Evolutionary conservation across 2,797 vertebrate species (phyloP).

Genomic region (Meriones psammophilus): DNA sequence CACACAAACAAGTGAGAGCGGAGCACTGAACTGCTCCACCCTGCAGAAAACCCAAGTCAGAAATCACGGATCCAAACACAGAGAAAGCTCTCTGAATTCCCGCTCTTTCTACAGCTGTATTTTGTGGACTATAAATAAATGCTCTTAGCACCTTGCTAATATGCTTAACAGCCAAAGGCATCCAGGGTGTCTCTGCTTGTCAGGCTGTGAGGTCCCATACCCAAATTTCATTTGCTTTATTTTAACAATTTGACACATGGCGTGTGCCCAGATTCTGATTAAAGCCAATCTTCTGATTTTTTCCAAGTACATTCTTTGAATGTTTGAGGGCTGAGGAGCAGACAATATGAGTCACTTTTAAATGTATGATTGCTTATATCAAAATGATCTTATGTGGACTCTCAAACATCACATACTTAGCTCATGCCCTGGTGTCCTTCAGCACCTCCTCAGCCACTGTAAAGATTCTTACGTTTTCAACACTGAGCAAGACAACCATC

Average conservation of each 20-base stretch:
- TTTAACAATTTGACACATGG: constrained; percentile 42
- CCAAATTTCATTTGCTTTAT: background rate
- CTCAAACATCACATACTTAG: background rate
- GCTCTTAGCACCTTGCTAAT: background rate
- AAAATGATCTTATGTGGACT: background rate
- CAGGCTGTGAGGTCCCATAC: background rate
- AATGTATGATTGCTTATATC: background rate
- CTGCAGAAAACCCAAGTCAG: background rate
- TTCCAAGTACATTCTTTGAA: constrained; percentile 3
- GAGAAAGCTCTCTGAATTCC: background rate
- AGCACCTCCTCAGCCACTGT: background rate
- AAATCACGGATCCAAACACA: background rate
- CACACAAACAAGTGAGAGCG: background rate
- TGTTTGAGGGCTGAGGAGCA: constrained; percentile 46
- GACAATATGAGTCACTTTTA: background rate
- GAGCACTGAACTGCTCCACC: background rate
- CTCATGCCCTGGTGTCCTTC: background rate
- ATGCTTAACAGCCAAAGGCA: background rate
- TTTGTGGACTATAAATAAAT: background rate
- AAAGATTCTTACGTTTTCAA: background rate
- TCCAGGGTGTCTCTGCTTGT: background rate
- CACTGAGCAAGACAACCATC: background rate
- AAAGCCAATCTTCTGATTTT: constrained; percentile 25
- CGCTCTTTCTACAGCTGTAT: background rate
- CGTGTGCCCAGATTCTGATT: constrained; percentile 38